Conservation (phyloP, 1,140 invertebrate genomes). For the Caenorhabditis inopinata region DNA sequence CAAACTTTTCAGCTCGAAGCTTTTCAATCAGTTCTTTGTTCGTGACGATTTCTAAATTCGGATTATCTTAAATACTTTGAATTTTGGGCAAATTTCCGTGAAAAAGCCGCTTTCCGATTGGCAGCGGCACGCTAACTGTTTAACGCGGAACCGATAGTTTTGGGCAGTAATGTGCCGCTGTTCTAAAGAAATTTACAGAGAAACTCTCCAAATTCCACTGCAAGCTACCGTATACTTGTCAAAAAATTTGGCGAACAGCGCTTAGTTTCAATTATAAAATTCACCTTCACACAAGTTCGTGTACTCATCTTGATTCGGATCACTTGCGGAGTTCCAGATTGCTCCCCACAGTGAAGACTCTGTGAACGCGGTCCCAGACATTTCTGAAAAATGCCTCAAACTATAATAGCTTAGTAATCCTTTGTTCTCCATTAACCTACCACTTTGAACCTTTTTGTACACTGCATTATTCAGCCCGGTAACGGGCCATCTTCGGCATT, state of each 20-base stretch:
- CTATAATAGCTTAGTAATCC: too few relatives aligned
- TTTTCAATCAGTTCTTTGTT: slow-evolving; percentile 43
- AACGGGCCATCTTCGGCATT: slow-evolving; percentile 38
- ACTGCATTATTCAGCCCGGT: not conserved
- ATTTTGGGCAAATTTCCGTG: too few relatives aligned
- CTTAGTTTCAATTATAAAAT: too few relatives aligned
- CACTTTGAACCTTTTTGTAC: not conserved
- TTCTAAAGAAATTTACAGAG: too few relatives aligned
- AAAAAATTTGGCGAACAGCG: too few relatives aligned
- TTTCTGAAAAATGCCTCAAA: not conserved
- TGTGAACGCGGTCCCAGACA: slow-evolving; percentile 18
- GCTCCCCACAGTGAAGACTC: slow-evolving; percentile 14
- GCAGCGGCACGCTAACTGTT: too few relatives aligned
- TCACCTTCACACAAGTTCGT: not conserved
- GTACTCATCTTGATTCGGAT: not conserved
- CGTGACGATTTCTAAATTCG: slow-evolving; percentile 43
- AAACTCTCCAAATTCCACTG: too few relatives aligned
- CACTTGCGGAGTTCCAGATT: not conserved
- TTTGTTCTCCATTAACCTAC: not conserved
- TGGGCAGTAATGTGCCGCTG: too few relatives aligned
- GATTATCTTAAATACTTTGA: not conserved
- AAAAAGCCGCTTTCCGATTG: too few relatives aligned
- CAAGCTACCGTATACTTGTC: too few relatives aligned
- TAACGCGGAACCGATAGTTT: too few relatives aligned
- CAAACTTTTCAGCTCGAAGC: slow-evolving; percentile 42